Conservation (phyloP, 1,140 invertebrate species). For the Copidosoma floridanum region DNA sequence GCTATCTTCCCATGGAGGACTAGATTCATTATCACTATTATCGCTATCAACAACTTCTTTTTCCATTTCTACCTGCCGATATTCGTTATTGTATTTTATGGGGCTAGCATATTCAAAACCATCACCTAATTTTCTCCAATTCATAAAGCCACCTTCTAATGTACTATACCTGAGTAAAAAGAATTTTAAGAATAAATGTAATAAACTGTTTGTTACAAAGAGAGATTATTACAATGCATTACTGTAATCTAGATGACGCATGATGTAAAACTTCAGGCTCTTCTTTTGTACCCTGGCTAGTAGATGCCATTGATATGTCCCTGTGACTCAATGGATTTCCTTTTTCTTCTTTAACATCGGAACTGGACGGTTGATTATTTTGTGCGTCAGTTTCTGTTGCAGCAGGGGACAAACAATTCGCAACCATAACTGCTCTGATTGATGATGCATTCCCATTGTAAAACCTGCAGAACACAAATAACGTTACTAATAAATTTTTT, state of each 20-base stretch:
- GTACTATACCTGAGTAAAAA: constrained; percentile 45
- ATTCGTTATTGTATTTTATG: constrained; percentile 61
- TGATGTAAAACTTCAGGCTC: constrained; percentile 50
- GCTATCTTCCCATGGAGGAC: constrained; percentile 38
- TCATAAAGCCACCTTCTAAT: constrained; percentile 56
- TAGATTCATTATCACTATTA: constrained; percentile 42
- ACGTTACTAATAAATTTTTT: neutral
- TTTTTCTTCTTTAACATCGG: constrained; percentile 48
- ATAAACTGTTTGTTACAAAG: constrained; percentile 1
- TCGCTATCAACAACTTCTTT: constrained; percentile 42
- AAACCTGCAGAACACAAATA: constrained; percentile 57
- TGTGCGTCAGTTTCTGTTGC: constrained; percentile 40
- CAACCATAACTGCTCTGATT: constrained; percentile 73
- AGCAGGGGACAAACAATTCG: constrained; percentile 62
- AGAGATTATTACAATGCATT: too few relatives aligned
- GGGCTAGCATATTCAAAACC: constrained; percentile 58
- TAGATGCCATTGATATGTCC: constrained; percentile 47
- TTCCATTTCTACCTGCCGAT: constrained; percentile 58
- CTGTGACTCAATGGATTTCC: constrained; percentile 60
- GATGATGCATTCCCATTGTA: constrained; percentile 83
- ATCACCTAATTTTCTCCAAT: constrained; percentile 55
- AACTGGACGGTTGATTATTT: constrained; percentile 38
- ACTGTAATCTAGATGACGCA: constrained; percentile 54
- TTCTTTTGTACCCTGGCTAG: constrained; percentile 35
- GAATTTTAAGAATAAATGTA: neutral